A percentile compares a stretch with the other conserved stretches of the same genome.
These are phyloP conservation scores for Hyles vespertilio DNA, from an alignment of 1,140 invertebrate genomes.

Conservation along the genomic window DNA sequence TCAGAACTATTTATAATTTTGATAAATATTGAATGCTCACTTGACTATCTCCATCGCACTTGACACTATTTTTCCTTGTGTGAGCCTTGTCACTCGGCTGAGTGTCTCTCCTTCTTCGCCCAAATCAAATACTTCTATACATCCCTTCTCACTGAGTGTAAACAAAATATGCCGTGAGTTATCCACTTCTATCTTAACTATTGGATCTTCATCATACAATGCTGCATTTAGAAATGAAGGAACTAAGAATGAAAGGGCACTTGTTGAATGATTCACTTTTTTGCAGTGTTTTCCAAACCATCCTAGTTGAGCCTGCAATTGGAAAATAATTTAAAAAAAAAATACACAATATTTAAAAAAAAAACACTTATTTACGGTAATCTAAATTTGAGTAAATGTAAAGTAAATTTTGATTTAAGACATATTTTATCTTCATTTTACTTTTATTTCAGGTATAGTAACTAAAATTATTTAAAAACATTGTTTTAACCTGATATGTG, in stretches of 20 bases:
- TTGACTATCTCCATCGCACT: slow-evolving; percentile 87
- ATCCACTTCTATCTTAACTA: slow-evolving; percentile 94
- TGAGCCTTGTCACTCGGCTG: slow-evolving; percentile 84
- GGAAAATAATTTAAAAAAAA: too few relatives aligned
- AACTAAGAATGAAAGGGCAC: slow-evolving; percentile 90
- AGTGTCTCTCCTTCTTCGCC: slow-evolving; percentile 86
- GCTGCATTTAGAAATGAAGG: slow-evolving; percentile 93
- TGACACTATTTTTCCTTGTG: slow-evolving; percentile 86
- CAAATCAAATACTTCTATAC: slow-evolving; percentile 93
- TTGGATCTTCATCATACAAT: slow-evolving; percentile 90
- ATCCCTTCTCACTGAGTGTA: slow-evolving; percentile 88
- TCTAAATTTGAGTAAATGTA: too few relatives aligned
- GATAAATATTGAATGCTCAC: slow-evolving; percentile 67
- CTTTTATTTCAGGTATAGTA: background rate
- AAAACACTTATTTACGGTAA: too few relatives aligned
- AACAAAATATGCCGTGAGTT: slow-evolving; percentile 94
- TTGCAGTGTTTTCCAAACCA: slow-evolving; percentile 97
- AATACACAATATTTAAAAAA: too few relatives aligned
- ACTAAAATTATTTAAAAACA: background rate
- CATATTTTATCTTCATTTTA: too few relatives aligned
- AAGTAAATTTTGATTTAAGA: too few relatives aligned
- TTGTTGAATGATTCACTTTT: slow-evolving; percentile 96
- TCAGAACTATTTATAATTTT: background rate
- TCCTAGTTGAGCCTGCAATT: slow-evolving; percentile 82
- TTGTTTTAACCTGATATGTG: slow-evolving; percentile 86